Conservation (phyloP, 1,140 invertebrate genomes). For the Pentalonia nigronervosa region DNA sequence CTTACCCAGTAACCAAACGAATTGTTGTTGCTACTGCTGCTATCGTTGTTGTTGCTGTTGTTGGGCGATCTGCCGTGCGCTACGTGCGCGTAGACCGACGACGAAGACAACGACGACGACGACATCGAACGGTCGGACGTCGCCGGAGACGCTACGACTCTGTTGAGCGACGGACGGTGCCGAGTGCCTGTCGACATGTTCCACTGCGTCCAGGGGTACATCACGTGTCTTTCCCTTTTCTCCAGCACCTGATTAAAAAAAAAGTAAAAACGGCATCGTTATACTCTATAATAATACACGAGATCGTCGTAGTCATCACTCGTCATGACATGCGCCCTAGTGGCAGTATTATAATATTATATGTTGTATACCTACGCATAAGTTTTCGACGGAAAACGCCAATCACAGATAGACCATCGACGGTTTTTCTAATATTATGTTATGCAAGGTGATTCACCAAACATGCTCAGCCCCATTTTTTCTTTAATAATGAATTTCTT, state of each 20-base stretch:
- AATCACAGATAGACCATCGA: too few species aligned
- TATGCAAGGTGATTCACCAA: too few species aligned
- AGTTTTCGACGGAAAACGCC: too few species aligned
- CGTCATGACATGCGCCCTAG: too few species aligned
- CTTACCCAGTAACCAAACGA: neutral
- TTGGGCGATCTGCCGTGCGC: neutral
- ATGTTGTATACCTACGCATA: too few species aligned
- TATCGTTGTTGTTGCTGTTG: neutral
- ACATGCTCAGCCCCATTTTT: too few species aligned
- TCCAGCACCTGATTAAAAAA: neutral
- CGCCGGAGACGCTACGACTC: neutral
- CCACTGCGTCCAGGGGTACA: conserved; percentile 37
- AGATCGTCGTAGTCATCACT: too few species aligned
- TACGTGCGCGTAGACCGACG: neutral
- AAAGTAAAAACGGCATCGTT: neutral
- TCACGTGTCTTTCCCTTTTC: neutral
- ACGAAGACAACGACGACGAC: neutral
- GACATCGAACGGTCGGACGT: neutral
- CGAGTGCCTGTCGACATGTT: neutral
- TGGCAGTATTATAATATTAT: too few species aligned
- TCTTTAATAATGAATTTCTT: too few species aligned
- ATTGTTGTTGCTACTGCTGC: neutral
- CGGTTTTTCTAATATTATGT: neutral
- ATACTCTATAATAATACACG: too few species aligned
- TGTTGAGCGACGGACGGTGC: neutral